These are phyloP conservation scores for Harpalus rufipes DNA, from an alignment of 2,888 invertebrate genomes.

Conservation along the genomic window DNA sequence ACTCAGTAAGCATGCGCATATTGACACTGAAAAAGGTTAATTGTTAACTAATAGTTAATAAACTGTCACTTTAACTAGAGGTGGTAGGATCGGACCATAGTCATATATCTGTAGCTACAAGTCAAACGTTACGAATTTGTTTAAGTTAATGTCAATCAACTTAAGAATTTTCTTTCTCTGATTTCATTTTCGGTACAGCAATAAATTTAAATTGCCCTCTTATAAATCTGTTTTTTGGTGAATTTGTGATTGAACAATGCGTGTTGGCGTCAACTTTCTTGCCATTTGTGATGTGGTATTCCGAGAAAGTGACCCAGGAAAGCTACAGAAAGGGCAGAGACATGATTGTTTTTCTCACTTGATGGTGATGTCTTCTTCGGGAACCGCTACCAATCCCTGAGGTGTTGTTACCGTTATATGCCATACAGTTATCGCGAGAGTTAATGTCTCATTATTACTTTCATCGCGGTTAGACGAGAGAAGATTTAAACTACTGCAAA, in stretches of 20 bases:
- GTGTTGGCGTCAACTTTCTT: constrained; percentile 35
- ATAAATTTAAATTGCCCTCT: not conserved
- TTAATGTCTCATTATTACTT: constrained; percentile 56
- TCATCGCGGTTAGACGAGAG: constrained; percentile 27
- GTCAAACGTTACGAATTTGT: not conserved
- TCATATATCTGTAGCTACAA: too few species aligned
- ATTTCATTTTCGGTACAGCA: not conserved
- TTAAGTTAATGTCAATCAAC: not conserved
- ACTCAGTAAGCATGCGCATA: too few species aligned
- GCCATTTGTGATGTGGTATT: constrained; percentile 36
- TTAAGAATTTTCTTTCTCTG: not conserved
- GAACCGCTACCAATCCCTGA: constrained; percentile 52
- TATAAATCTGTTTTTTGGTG: constrained; percentile 36
- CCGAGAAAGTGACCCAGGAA: constrained; percentile 32
- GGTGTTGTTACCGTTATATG: constrained; percentile 60
- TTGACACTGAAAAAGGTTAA: too few species aligned
- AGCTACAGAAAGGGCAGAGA: constrained; percentile 42
- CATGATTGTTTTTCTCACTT: constrained; percentile 43
- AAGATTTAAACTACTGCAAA: constrained; percentile 9
- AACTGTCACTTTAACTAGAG: too few species aligned
- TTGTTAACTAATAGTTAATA: too few species aligned
- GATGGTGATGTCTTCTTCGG: constrained; percentile 61
- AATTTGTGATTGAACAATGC: constrained; percentile 30
- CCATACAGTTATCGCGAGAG: constrained; percentile 46
- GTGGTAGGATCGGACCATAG: too few species aligned